Conservation (phyloP, 2,797 vertebrate species). For the Todus mexicanus region DNA sequence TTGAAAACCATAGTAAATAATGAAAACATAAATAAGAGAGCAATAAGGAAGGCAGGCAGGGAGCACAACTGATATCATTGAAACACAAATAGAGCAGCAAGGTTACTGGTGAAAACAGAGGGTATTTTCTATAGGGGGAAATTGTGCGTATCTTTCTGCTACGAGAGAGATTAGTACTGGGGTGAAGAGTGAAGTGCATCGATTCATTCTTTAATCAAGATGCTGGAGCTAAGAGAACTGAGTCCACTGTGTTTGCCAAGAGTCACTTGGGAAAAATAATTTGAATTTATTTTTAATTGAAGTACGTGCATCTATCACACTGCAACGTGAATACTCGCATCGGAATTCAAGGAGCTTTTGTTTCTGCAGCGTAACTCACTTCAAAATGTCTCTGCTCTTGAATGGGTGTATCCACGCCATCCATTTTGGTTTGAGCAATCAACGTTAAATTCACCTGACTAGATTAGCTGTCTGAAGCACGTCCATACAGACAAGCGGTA, state of each 20-base stretch:
- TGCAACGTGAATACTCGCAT: neutral
- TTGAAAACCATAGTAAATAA: constrained; percentile 7
- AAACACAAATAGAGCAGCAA: constrained; percentile 23
- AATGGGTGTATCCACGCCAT: neutral
- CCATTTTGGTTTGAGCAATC: neutral
- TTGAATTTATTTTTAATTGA: neutral
- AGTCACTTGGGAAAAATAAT: neutral
- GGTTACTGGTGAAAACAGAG: constrained; percentile 1
- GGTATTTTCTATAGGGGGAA: neutral
- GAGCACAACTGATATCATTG: neutral
- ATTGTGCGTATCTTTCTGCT: neutral
- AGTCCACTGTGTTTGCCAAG: neutral
- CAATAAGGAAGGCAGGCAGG: constrained; percentile 31
- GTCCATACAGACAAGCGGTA: neutral
- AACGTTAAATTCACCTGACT: neutral
- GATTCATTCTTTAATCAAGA: neutral
- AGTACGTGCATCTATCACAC: neutral
- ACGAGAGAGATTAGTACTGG: neutral
- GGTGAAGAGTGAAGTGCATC: neutral
- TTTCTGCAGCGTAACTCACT: neutral
- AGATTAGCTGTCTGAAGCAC: neutral
- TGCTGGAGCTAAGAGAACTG: neutral
- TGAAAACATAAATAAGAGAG: constrained; percentile 15
- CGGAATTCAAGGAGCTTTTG: constrained; percentile 10
- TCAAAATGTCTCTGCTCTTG: neutral